Percentiles rank a stretch among this genome's conserved stretches.
These are phyloP conservation scores for Sebastes steindachneri DNA, from an alignment of 2,797 vertebrate genomes.

Conservation along the genomic window DNA sequence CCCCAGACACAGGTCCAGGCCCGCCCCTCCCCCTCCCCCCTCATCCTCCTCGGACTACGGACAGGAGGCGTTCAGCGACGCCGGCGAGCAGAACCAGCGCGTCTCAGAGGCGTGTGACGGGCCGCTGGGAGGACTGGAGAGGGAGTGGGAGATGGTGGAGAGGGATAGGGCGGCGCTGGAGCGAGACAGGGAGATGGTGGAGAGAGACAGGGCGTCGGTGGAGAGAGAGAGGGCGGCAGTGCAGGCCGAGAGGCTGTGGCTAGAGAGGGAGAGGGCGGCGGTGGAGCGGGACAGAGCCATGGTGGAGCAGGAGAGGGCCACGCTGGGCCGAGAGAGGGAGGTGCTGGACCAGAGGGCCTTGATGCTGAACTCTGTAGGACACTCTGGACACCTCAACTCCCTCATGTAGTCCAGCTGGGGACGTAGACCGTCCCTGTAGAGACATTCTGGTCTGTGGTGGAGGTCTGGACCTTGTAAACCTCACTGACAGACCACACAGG, in stretches of 20 bases:
- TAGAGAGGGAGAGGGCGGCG: conserved; percentile 70
- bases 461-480: background rate
- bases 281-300: conserved; percentile 67
- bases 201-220: conserved; percentile 58
- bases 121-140: conserved; percentile 52
- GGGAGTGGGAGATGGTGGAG: conserved; percentile 67
- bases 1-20: conserved; percentile 43
- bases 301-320: conserved; percentile 69
- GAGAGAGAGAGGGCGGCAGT: conserved; percentile 69
- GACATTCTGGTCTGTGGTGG: background rate
- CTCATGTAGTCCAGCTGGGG: conserved; percentile 59
- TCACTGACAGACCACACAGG: background rate
- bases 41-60: conserved; percentile 56
- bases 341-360: conserved; percentile 71
- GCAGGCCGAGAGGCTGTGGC: conserved; percentile 71
- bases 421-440: background rate
- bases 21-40: background rate
- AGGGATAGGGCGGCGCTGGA: conserved; percentile 64
- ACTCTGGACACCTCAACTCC: conserved; percentile 66
- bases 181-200: conserved; percentile 52
- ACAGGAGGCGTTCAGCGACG: conserved; percentile 36
- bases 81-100: conserved; percentile 38
- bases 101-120: conserved; percentile 48
- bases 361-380: conserved; percentile 76
- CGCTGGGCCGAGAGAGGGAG: conserved; percentile 66